These are phyloP conservation scores for Chloromyia formosa DNA, from an alignment of 2,888 invertebrate species.

Conservation along the genomic window DNA sequence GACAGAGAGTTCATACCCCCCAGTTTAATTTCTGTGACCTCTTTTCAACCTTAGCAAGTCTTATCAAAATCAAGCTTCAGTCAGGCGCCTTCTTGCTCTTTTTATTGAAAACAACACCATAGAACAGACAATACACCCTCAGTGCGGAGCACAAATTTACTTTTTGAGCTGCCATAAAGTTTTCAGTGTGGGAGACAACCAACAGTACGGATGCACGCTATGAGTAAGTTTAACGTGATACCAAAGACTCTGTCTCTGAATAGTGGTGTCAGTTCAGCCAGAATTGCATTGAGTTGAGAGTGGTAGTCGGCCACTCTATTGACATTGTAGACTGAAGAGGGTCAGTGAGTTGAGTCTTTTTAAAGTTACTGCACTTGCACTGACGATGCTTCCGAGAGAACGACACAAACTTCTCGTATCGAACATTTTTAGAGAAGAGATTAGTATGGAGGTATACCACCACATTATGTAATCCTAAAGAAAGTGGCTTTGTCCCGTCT, in stretches of 20 bases:
- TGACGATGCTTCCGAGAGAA: neutral
- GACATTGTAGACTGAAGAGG: neutral
- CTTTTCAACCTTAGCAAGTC: neutral
- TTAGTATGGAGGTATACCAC: neutral
- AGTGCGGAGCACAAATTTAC: neutral
- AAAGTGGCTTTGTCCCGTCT: too few species aligned
- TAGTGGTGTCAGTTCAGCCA: neutral
- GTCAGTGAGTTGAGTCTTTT: neutral
- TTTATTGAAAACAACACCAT: slow-evolving; percentile 7
- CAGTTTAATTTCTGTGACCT: slow-evolving; percentile 29
- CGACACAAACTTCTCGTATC: neutral
- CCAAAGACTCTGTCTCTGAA: neutral
- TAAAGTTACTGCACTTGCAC: neutral
- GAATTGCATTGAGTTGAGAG: neutral
- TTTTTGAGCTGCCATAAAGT: neutral
- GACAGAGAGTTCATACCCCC: slow-evolving; percentile 5
- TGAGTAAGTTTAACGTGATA: neutral
- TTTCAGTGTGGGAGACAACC: neutral
- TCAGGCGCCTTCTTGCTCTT: neutral
- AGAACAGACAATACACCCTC: neutral
- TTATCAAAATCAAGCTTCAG: slow-evolving; percentile 17
- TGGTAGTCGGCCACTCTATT: neutral
- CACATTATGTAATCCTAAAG: neutral
- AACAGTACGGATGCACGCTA: neutral
- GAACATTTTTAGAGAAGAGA: neutral